These are phyloP conservation scores for Eulemur rufifrons DNA, from an alignment of 2,113 vertebrate genomes.

Conservation along the genomic window DNA sequence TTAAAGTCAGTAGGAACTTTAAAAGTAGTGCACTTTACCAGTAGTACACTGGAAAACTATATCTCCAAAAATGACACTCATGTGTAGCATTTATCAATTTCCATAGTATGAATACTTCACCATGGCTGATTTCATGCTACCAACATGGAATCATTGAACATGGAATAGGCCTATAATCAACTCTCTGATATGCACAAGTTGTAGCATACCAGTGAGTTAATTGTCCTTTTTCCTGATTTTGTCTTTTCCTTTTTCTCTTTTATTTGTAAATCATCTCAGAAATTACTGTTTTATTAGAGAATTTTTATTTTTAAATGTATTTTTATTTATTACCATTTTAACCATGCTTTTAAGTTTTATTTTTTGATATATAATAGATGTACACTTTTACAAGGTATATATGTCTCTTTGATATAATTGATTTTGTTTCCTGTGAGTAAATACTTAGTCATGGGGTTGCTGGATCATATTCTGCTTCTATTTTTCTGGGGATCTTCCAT, in stretches of 20 bases:
- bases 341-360: too few species aligned
- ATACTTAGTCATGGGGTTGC: too few species aligned
- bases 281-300: neutral
- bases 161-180: neutral
- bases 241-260: neutral
- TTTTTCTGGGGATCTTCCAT: too few species aligned
- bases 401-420: too few species aligned
- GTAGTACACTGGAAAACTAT: neutral
- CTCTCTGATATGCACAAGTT: neutral
- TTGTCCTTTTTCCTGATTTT: neutral
- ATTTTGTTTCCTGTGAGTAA: too few species aligned
- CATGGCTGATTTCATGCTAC: neutral
- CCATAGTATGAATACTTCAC: neutral
- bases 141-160: neutral
- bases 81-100: neutral
- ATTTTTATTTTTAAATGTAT: too few species aligned
- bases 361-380: too few species aligned
- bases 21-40: neutral
- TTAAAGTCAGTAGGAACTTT: neutral
- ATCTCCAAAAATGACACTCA: neutral
- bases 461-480: too few species aligned
- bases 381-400: too few species aligned
- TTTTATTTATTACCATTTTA: too few species aligned
- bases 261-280: neutral
- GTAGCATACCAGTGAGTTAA: neutral